These are phyloP conservation scores for Phengaris arion DNA, from an alignment of 2,888 invertebrate species.

Conservation along the genomic window DNA sequence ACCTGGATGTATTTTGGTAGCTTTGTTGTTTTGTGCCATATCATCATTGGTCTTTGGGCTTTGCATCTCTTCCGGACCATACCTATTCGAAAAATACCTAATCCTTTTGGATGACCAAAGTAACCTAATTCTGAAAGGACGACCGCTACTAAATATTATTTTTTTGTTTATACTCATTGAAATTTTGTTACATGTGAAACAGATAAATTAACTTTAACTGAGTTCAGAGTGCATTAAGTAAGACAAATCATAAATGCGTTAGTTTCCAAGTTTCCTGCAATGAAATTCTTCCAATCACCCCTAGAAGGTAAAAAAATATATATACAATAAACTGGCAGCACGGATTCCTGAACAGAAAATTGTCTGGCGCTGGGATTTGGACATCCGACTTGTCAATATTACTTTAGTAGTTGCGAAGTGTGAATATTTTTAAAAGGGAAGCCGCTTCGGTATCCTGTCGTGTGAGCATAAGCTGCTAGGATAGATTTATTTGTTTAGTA, in stretches of 20 bases:
- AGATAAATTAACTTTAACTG: background rate
- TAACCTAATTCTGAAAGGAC: background rate
- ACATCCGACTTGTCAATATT: slow-evolving; percentile 21
- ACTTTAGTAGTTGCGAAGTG: slow-evolving; percentile 15
- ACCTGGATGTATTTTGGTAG: slow-evolving; percentile 26
- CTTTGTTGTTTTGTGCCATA: background rate
- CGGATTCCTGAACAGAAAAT: slow-evolving; percentile 1
- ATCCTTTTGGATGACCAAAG: background rate
- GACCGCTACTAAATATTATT: background rate
- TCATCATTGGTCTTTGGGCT: slow-evolving; percentile 2
- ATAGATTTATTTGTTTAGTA: slow-evolving; percentile 20
- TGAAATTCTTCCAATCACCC: background rate
- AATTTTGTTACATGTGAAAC: background rate
- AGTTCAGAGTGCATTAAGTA: background rate
- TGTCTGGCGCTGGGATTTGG: slow-evolving; percentile 21
- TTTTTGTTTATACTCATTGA: background rate
- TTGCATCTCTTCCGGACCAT: background rate
- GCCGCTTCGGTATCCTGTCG: slow-evolving; percentile 3
- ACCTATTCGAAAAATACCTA: background rate
- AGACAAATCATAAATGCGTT: background rate
- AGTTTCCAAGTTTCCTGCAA: background rate
- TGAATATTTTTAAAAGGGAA: slow-evolving; percentile 17
- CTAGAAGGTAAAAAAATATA: slow-evolving; percentile 2
- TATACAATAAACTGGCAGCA: slow-evolving; percentile 1
- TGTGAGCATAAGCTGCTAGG: slow-evolving; percentile 19